These are phyloP conservation scores for Pardosa pseudoannulata DNA, from an alignment of 2,888 invertebrate genomes.

Conservation along the genomic window DNA sequence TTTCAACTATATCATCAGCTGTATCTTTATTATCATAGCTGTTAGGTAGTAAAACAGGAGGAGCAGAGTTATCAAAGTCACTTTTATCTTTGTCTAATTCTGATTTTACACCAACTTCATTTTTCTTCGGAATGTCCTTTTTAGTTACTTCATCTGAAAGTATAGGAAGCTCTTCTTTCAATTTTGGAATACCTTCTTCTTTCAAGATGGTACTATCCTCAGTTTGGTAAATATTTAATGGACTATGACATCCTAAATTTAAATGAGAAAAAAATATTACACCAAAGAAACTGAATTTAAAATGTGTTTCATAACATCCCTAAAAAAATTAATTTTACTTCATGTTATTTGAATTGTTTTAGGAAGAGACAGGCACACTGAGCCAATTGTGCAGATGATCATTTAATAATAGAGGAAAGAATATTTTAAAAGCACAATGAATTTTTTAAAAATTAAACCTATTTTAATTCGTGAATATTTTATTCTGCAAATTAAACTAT, in stretches of 20 bases:
- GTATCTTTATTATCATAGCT: conserved; percentile 26
- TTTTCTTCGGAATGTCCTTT: conserved; percentile 26
- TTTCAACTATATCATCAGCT: neutral
- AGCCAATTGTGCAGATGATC: too few species aligned
- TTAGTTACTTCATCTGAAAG: conserved; percentile 46
- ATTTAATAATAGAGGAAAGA: too few species aligned
- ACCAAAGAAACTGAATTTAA: too few species aligned
- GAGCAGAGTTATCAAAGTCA: conserved; percentile 31
- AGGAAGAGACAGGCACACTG: too few species aligned
- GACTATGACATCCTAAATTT: conserved; percentile 69
- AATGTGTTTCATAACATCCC: too few species aligned
- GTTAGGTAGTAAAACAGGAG: neutral
- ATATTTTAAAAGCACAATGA: too few species aligned
- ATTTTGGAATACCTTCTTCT: conserved; percentile 60
- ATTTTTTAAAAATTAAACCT: too few species aligned
- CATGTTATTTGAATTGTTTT: too few species aligned
- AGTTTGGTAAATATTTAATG: conserved; percentile 58
- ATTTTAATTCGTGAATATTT: too few species aligned
- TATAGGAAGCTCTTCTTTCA: conserved; percentile 61
- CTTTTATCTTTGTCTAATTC: conserved; percentile 74
- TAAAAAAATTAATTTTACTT: too few species aligned
- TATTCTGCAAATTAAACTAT: too few species aligned
- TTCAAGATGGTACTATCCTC: conserved; percentile 71
- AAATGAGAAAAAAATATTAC: too few species aligned
- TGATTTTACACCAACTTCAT: conserved; percentile 22